Conservation (phyloP, 2,888 invertebrate genomes). For the Himalopsyche japonica region DNA sequence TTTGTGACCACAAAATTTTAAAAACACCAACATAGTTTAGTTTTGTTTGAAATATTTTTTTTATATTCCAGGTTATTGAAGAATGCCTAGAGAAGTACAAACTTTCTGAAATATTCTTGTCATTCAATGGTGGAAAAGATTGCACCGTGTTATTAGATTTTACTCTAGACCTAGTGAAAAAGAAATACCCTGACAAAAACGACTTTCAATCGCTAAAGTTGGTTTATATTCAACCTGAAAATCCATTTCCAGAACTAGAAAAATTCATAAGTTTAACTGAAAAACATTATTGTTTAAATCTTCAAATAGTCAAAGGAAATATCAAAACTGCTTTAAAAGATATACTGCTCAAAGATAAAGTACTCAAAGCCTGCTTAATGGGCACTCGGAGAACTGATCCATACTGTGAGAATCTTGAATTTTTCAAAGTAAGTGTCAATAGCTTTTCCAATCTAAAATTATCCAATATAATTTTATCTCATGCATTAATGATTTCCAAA, state of each 20-base stretch:
- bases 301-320: conserved; percentile 68
- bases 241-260: conserved; percentile 86
- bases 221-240: conserved; percentile 78
- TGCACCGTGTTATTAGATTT: conserved; percentile 83
- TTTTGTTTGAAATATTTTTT: not conserved
- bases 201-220: conserved; percentile 62
- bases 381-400: conserved; percentile 91
- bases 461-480: not conserved
- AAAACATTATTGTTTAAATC: conserved; percentile 71
- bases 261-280: conserved; percentile 76
- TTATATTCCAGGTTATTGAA: conserved; percentile 61
- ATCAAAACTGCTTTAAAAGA: conserved; percentile 72
- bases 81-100: conserved; percentile 66
- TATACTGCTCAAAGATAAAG: conserved; percentile 61
- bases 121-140: conserved; percentile 99
- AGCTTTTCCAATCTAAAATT: not conserved
- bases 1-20: not conserved
- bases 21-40: too few relatives aligned
- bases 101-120: conserved; percentile 79
- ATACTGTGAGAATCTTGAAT: conserved; percentile 66
- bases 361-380: conserved; percentile 85
- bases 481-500: not conserved
- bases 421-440: conserved; percentile 66
- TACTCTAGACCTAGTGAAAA: conserved; percentile 48
- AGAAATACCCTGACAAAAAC: conserved; percentile 48